Percentiles rank a stretch among this genome's conserved stretches.
phyloP scores from a whole-genome alignment of 2,113 vertebrate species.

The Rhinoptilus africanus region DNA sequence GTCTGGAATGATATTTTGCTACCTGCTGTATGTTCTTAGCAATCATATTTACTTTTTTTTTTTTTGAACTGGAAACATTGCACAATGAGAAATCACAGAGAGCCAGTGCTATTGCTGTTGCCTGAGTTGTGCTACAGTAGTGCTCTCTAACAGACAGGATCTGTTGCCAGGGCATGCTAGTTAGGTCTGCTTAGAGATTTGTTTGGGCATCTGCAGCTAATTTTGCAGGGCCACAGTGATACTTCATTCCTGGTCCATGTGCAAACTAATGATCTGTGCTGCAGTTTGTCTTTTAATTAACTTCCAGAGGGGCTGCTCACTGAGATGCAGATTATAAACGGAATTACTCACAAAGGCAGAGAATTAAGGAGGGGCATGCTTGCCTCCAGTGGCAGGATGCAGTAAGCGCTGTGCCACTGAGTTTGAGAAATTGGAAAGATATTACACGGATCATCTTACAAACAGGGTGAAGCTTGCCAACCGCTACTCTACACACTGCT shows the following conservation, averaged over 20 bases:
- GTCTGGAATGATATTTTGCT: not conserved
- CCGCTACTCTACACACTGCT: not conserved
- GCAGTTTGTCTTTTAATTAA: conserved; percentile 52
- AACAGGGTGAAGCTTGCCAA: not conserved
- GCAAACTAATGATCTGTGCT: conserved; percentile 26
- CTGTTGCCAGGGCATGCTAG: not conserved
- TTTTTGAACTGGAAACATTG: not conserved
- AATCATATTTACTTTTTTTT: not conserved
- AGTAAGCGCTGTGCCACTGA: not conserved
- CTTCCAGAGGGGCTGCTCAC: not conserved
- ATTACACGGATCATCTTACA: not conserved
- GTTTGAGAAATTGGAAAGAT: not conserved
- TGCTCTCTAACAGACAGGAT: not conserved
- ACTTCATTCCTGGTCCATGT: not conserved
- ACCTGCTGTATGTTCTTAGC: not conserved
- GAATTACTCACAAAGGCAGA: not conserved
- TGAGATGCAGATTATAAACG: not conserved
- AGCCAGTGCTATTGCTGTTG: not conserved
- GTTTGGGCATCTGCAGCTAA: conserved; percentile 20
- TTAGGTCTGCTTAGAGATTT: conserved; percentile 3
- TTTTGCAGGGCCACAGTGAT: not conserved
- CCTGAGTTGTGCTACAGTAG: not conserved
- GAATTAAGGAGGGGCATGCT: not conserved
- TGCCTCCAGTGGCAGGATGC: not conserved
- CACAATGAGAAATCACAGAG: not conserved